Evolutionary conservation across 2,113 vertebrate genomes (phyloP).

Genomic region (Prochilodus magdalenae): DNA sequence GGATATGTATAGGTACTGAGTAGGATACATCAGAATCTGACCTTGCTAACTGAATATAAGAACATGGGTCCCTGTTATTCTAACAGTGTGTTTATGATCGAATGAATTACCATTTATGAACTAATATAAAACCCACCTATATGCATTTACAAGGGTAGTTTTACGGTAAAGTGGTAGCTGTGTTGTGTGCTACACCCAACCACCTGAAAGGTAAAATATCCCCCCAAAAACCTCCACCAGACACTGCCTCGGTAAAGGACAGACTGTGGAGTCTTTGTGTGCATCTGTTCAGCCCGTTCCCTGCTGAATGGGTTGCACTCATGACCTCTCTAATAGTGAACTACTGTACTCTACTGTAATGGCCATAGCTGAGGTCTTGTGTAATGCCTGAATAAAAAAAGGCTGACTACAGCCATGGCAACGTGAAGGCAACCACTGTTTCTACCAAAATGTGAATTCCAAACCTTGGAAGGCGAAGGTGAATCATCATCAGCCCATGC

Average conservation of each 20-base stretch:
- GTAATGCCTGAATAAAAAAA: not conserved
- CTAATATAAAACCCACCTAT: no score
- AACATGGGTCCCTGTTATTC: no score
- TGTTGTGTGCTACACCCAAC: not conserved
- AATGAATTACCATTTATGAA: no score
- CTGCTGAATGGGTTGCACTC: slow-evolving; percentile 25
- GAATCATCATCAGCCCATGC: not conserved
- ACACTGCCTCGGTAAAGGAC: not conserved
- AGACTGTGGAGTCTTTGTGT: not conserved
- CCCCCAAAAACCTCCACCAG: not conserved
- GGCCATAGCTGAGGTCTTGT: not conserved
- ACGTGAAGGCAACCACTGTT: not conserved
- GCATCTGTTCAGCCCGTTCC: slow-evolving; percentile 10
- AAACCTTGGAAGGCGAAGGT: not conserved
- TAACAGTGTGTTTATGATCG: no score
- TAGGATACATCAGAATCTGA: no score
- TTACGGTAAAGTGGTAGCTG: no score
- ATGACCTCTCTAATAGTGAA: not conserved
- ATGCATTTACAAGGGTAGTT: no score
- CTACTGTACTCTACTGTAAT: slow-evolving; percentile 24
- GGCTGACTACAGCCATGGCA: slow-evolving; percentile 19
- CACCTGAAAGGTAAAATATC: no score
- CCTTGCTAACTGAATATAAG: no score
- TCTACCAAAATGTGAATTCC: no score
- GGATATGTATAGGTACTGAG: no score